phyloP scores from a whole-genome alignment of 2,113 vertebrate species.

The Zosterops japonicus region DNA sequence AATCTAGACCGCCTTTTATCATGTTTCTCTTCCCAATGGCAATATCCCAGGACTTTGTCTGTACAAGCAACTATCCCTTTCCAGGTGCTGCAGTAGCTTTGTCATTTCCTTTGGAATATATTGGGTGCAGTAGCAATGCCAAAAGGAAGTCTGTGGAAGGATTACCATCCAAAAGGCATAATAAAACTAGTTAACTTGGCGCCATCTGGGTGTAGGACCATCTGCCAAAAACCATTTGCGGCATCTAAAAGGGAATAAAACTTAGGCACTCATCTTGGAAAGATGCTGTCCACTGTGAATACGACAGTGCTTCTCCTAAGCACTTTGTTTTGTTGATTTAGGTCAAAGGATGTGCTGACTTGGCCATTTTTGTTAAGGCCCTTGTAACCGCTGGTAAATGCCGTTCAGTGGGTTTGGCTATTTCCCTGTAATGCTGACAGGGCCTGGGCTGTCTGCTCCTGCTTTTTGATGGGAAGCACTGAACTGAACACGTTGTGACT shows the following conservation, averaged over 20 bases:
- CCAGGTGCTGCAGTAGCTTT: slow-evolving; percentile 63
- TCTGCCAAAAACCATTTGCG: slow-evolving; percentile 66
- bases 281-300: slow-evolving; percentile 21
- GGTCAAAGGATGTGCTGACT: slow-evolving; percentile 53
- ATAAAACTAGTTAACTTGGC: slow-evolving; percentile 70
- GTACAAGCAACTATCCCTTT: slow-evolving; percentile 61
- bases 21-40: slow-evolving; percentile 27
- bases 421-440: neutral
- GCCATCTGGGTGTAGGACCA: slow-evolving; percentile 55
- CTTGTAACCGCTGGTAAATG: neutral
- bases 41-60: slow-evolving; percentile 47
- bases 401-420: neutral
- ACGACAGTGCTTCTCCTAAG: slow-evolving; percentile 11
- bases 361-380: neutral
- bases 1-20: slow-evolving; percentile 23
- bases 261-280: slow-evolving; percentile 59
- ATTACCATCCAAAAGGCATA: slow-evolving; percentile 63
- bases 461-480: neutral
- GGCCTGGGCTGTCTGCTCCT: neutral
- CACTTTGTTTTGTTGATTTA: slow-evolving; percentile 51
- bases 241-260: slow-evolving; percentile 38
- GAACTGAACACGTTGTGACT: neutral
- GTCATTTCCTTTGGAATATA: slow-evolving; percentile 73
- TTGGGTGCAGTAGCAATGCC: slow-evolving; percentile 53
- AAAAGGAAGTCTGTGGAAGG: slow-evolving; percentile 66